phyloP scores from a whole-genome alignment of 2,797 vertebrate species.

The Microctenopoma stevenorrisi region DNA sequence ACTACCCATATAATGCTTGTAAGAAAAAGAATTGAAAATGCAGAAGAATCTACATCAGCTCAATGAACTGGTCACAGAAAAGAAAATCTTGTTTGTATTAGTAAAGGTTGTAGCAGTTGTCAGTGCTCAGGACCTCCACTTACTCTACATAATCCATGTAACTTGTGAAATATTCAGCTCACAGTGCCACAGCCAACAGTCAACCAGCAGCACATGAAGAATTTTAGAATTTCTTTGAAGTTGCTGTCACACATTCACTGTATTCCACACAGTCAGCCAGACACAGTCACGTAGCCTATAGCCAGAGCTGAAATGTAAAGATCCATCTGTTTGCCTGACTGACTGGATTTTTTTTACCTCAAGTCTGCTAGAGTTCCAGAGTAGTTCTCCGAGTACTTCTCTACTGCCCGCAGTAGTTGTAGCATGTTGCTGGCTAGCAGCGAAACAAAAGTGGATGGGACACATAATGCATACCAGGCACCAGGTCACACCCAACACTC shows the following conservation, averaged over 20 bases:
- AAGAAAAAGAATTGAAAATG: too few relatives aligned
- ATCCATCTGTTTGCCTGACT: background rate
- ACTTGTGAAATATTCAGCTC: background rate
- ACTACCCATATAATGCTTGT: too few relatives aligned
- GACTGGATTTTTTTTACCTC: background rate
- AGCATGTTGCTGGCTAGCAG: too few relatives aligned
- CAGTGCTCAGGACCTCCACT: background rate
- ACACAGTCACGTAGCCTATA: background rate
- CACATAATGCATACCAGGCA: too few relatives aligned
- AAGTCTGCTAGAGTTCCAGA: background rate
- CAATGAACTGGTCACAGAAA: too few relatives aligned
- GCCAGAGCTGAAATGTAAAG: background rate
- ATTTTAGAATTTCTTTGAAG: constrained; percentile 2
- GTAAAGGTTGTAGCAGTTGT: background rate
- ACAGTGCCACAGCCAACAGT: background rate
- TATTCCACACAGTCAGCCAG: background rate
- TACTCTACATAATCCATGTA: constrained; percentile 2
- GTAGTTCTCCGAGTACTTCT: background rate
- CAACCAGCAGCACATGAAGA: background rate
- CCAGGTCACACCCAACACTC: too few relatives aligned
- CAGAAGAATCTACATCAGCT: too few relatives aligned
- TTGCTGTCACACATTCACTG: background rate
- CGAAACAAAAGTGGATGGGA: too few relatives aligned
- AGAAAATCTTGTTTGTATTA: background rate
- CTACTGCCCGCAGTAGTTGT: background rate